phyloP scores from a whole-genome alignment of 2,113 vertebrate species.

The Oplegnathus fasciatus region DNA sequence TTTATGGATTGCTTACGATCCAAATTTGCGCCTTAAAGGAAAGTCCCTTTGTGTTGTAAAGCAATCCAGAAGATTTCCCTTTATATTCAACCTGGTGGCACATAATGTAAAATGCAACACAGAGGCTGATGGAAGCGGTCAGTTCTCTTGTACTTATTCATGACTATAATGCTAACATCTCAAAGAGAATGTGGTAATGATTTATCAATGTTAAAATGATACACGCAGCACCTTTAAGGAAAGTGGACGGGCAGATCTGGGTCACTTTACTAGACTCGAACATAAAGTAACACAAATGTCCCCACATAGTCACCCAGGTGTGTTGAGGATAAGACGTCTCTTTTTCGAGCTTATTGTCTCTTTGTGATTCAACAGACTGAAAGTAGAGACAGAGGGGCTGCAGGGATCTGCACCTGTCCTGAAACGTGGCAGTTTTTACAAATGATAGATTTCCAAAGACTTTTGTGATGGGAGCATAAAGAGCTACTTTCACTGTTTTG shows the following conservation, averaged over 20 bases:
- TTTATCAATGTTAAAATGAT: slow-evolving; percentile 29
- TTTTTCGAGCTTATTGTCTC: neutral
- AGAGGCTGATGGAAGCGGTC: neutral
- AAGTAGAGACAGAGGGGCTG: slow-evolving; percentile 7
- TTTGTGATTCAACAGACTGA: slow-evolving; percentile 15
- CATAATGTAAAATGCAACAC: slow-evolving; percentile 32
- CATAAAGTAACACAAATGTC: neutral
- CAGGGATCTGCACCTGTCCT: slow-evolving; percentile 25
- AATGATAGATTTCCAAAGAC: slow-evolving; percentile 73
- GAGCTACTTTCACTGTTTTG: slow-evolving; percentile 38
- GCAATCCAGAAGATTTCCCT: slow-evolving; percentile 5
- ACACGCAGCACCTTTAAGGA: slow-evolving; percentile 40
- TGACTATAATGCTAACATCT: neutral
- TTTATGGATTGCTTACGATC: neutral
- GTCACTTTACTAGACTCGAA: neutral
- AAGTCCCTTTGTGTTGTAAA: neutral
- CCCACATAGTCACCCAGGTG: neutral
- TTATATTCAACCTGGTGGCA: slow-evolving; percentile 29
- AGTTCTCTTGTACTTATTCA: neutral
- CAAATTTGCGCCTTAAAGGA: fast-evolving
- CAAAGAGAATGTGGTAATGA: slow-evolving; percentile 10
- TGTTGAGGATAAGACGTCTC: slow-evolving; percentile 19
- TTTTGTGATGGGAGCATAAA: slow-evolving; percentile 66
- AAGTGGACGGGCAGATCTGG: slow-evolving; percentile 4
- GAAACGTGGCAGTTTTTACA: slow-evolving; percentile 3